Percentiles rank a stretch among this genome's conserved stretches.
phyloP scores from a whole-genome alignment of 2,888 invertebrate genomes.

The Sminthurinus aureus region DNA sequence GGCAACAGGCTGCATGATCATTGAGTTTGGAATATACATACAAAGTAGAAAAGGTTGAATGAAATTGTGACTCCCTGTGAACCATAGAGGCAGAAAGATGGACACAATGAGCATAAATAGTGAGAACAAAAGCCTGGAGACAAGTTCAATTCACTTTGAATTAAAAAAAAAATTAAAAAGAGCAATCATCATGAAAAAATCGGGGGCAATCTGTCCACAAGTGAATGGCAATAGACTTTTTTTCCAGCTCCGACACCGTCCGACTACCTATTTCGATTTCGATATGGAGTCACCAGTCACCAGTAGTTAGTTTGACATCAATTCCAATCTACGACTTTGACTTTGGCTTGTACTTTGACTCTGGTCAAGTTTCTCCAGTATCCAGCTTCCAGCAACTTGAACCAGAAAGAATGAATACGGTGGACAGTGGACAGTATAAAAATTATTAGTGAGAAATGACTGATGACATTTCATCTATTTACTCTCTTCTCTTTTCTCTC shows the following conservation, averaged over 20 bases:
- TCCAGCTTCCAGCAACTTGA: no score
- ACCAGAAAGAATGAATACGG: background rate
- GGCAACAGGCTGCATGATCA: background rate
- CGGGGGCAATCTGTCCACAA: conserved; percentile 40
- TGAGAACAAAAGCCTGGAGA: conserved; percentile 15
- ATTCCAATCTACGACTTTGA: background rate
- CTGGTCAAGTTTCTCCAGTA: background rate
- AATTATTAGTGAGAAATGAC: conserved; percentile 27
- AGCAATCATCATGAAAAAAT: conserved; percentile 27
- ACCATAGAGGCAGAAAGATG: background rate
- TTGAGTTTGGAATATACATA: background rate
- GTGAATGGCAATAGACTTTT: conserved; percentile 34
- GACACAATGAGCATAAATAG: conserved; percentile 23
- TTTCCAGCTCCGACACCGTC: background rate
- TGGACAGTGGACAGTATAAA: conserved; percentile 4
- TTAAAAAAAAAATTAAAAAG: background rate
- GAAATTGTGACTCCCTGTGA: conserved; percentile 2
- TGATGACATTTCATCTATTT: conserved; percentile 32
- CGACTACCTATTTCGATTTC: background rate
- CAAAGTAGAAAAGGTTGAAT: background rate
- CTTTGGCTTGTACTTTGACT: background rate
- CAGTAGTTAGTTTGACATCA: background rate
- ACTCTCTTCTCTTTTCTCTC: background rate
- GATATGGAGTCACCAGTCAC: conserved; percentile 9
- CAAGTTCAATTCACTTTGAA: conserved; percentile 18